A percentile compares a stretch with the other conserved stretches of the same genome.
phyloP scores from a whole-genome alignment of 2,113 vertebrate species.

The Anhinga rufa region DNA sequence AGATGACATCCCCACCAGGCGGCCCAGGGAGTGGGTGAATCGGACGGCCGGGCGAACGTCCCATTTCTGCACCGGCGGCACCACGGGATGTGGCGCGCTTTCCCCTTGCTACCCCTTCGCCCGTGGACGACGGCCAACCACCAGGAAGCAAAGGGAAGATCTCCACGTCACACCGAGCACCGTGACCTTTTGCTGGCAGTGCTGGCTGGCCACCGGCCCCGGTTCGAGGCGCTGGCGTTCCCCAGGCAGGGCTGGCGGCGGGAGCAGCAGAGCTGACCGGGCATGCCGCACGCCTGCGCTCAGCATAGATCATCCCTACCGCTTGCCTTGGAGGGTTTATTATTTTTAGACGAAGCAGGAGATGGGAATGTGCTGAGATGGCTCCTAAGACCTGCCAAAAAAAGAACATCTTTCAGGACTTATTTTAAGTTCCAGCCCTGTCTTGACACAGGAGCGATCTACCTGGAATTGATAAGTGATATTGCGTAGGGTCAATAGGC shows the following conservation, averaged over 20 bases:
- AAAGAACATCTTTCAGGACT: slow-evolving; percentile 19
- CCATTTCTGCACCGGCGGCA: neutral
- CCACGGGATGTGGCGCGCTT: fast-evolving
- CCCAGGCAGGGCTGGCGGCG: neutral
- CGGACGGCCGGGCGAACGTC: fast-evolving
- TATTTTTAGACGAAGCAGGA: slow-evolving; percentile 59
- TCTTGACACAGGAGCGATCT: neutral
- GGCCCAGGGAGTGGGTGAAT: neutral
- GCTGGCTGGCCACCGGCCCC: neutral
- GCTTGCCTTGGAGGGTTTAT: neutral
- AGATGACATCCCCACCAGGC: neutral
- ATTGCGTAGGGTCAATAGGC: neutral
- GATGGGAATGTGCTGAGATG: slow-evolving; percentile 36
- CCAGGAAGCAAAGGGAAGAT: neutral
- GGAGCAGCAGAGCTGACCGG: neutral
- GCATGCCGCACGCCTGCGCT: fast-evolving
- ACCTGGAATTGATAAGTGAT: neutral
- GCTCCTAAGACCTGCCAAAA: slow-evolving; percentile 35
- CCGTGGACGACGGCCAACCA: fast-evolving
- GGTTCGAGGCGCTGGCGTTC: neutral
- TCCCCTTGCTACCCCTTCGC: fast-evolving
- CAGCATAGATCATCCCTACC: neutral
- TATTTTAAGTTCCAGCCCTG: neutral
- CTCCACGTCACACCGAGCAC: neutral
- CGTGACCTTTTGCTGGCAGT: neutral